Evolutionary conservation across 2,888 invertebrate species (phyloP).

Genomic region (Phymatocera aterrima): DNA sequence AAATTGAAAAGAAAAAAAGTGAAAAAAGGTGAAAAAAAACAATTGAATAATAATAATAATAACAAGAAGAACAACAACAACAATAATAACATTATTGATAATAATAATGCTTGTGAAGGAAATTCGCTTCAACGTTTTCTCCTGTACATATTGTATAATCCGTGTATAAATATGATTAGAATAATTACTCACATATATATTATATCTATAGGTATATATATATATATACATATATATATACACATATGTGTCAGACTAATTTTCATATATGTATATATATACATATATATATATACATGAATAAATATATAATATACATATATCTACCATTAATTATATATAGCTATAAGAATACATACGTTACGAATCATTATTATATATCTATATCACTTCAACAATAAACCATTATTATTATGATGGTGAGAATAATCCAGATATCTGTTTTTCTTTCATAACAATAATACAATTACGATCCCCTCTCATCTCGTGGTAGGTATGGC

Average conservation of each 20-base stretch:
- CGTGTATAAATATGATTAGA: slow-evolving; percentile 73
- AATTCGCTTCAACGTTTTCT: slow-evolving; percentile 53
- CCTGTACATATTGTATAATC: slow-evolving; percentile 75
- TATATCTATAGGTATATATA: not conserved
- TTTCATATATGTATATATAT: not conserved
- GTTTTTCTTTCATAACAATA: not conserved
- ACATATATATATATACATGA: not conserved
- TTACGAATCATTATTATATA: slow-evolving; percentile 71
- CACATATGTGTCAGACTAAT: not conserved
- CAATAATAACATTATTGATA: slow-evolving; percentile 49
- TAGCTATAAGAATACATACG: slow-evolving; percentile 22
- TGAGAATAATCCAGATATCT: slow-evolving; percentile 15
- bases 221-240: not conserved
- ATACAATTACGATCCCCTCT: not conserved
- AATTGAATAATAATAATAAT: slow-evolving; percentile 37
- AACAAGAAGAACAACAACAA: slow-evolving; percentile 40
- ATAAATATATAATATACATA: not conserved
- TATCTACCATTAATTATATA: slow-evolving; percentile 19
- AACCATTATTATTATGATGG: slow-evolving; percentile 72
- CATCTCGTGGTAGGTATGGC: not conserved
- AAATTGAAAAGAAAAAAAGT: slow-evolving; percentile 31
- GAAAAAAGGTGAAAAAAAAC: slow-evolving; percentile 5
- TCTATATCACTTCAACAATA: slow-evolving; percentile 74
- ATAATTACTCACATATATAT: slow-evolving; percentile 68
- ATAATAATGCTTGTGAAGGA: slow-evolving; percentile 41